phyloP scores from a whole-genome alignment of 1,140 invertebrate genomes.

The Eumeta japonica region DNA sequence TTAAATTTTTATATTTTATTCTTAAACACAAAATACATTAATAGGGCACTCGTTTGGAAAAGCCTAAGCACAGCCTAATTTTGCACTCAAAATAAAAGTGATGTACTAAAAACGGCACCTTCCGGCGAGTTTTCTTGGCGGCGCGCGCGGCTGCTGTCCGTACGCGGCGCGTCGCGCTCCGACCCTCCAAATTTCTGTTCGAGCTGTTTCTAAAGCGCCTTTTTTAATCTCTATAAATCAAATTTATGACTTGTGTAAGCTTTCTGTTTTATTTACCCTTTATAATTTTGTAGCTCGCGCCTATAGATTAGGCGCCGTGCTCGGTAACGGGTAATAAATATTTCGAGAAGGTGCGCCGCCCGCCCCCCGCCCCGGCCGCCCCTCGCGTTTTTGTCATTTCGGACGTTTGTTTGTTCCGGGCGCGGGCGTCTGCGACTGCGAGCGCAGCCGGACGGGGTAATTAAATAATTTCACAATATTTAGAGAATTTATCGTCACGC shows the following conservation, averaged over 20 bases:
- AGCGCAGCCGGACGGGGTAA: constrained; percentile 13
- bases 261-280: constrained; percentile 57
- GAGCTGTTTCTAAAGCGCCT: constrained; percentile 56
- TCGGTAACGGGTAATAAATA: constrained; percentile 5
- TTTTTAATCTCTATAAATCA: constrained; percentile 59
- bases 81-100: no score
- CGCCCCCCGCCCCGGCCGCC: neutral
- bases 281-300: constrained; percentile 47
- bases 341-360: constrained; percentile 3
- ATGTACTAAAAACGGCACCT: no score
- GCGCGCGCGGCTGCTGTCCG: constrained; percentile 18
- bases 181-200: constrained; percentile 55
- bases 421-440: constrained; percentile 12
- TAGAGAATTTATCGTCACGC: no score
- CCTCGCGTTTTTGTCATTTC: constrained; percentile 13
- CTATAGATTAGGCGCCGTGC: constrained; percentile 14
- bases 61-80: no score
- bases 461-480: no score
- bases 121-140: no score
- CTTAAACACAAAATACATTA: constrained; percentile 4
- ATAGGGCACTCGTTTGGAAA: no score
- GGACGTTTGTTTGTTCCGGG: constrained; percentile 5
- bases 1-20: no score
- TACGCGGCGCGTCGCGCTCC: constrained; percentile 50
- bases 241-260: constrained; percentile 58